Base-by-base conservation (phyloP, 2,113 vertebrate species). In the Oplegnathus fasciatus region DNA sequence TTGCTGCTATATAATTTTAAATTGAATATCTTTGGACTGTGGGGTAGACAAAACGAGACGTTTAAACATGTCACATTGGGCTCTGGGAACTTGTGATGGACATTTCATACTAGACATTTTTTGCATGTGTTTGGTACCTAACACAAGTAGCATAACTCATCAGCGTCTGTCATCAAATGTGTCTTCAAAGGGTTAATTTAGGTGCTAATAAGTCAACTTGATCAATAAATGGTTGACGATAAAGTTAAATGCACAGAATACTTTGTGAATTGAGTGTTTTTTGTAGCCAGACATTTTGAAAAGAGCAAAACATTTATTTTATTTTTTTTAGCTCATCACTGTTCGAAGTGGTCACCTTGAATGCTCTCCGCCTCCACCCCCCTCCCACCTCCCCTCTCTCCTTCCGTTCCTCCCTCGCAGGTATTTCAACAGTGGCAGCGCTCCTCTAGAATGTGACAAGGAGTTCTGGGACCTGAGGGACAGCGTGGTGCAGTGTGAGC, bases 381-480 rank as follows among this genome's bases (percentile, higher is more conserved):
- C 17, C 18, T 17, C 71, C 1, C 60, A 2, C 57, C 20, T 5
- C 2, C 9, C 13, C 4, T 30, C 22, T 24, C 24, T 13, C 1
- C 22, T 1, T 30, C 9, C 28, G 0, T 46, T 50, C 8, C 40
- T 81, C 44, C 68, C 50, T 80, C 9, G 1, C 80, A 98, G 97
- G 90, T 97, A 96, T 82, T 95, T 97, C 69, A 94, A 96, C 77
- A 95, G 95, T 0, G 89, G 93, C 52, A 94, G 94, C 0, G 91
- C 96, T 52, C 96, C 96, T 30, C 76, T 97, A 50, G 96, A 97
- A 34, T 95, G 97, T 88, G 94, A 96, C 82, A 89, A 92, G 10
- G 94, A 92, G 50, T 98, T 98, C 89, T 98, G 97, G 97, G 96
- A 97, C 71, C 91, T 97, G 26, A 94, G 96, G 71, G 97, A 97